These are phyloP conservation scores for Lordiphosa andalusiaca DNA, from an alignment of 2,888 invertebrate genomes.

Conservation along the genomic window DNA sequence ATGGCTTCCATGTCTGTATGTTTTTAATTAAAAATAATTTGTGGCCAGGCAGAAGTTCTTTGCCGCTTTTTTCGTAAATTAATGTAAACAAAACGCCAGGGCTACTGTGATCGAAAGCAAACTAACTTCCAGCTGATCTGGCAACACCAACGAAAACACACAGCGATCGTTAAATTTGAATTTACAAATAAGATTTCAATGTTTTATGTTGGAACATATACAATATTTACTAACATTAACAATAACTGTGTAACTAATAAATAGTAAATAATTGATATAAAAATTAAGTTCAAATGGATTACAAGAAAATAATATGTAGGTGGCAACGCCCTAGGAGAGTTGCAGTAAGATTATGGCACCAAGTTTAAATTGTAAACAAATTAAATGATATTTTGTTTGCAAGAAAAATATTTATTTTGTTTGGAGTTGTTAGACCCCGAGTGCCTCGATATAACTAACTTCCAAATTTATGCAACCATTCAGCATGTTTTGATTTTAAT, in stretches of 20 bases:
- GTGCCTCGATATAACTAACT: no score
- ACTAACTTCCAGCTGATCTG: not conserved
- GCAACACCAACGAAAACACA: conserved; percentile 1
- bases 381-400: no score
- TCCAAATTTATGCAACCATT: no score
- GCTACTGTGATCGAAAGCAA: not conserved
- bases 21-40: not conserved
- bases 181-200: not conserved
- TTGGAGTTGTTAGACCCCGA: no score
- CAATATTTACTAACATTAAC: not conserved
- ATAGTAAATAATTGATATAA: not conserved
- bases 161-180: conserved; percentile 5
- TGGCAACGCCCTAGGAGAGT: no score
- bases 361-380: no score
- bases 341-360: no score
- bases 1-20: conserved; percentile 44
- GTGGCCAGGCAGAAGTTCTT: not conserved
- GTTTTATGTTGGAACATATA: no score
- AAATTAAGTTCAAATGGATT: not conserved
- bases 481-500: no score
- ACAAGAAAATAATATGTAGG: no score
- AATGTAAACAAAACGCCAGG: no score
- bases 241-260: not conserved
- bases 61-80: not conserved
- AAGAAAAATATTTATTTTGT: no score